Evolutionary conservation across 2,888 invertebrate genomes (phyloP).

Genomic region (Abrostola triplasia): DNA sequence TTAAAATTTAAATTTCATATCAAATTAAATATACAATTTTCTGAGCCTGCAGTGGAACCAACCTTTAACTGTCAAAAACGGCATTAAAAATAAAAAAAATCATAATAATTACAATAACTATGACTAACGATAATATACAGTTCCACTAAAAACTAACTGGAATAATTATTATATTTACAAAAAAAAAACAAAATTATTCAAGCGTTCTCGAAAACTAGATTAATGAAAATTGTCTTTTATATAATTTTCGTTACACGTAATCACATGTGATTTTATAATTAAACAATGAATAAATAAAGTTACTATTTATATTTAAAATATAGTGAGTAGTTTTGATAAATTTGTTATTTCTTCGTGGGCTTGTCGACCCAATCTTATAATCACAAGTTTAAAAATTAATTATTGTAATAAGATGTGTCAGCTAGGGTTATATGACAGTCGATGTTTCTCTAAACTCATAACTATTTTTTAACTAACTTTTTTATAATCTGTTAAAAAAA

Average conservation of each 20-base stretch:
- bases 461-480: too few relatives aligned
- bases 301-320: slow-evolving; percentile 55
- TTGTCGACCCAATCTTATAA: slow-evolving; percentile 13
- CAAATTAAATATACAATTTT: slow-evolving; percentile 16
- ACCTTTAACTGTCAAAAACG: slow-evolving; percentile 43
- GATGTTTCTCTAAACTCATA: not conserved
- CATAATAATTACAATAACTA: slow-evolving; percentile 70
- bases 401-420: slow-evolving; percentile 21
- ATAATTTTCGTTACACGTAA: slow-evolving; percentile 53
- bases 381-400: slow-evolving; percentile 40
- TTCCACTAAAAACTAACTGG: slow-evolving; percentile 82
- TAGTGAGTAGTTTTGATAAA: slow-evolving; percentile 48
- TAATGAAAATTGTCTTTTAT: slow-evolving; percentile 56
- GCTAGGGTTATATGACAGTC: slow-evolving; percentile 15
- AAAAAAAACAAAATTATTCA: slow-evolving; percentile 72
- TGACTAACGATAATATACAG: slow-evolving; percentile 83
- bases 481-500: too few relatives aligned
- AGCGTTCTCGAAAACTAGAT: slow-evolving; percentile 60
- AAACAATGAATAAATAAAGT: slow-evolving; percentile 56
- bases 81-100: slow-evolving; percentile 65
- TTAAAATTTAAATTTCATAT: slow-evolving; percentile 20
- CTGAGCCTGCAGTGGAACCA: slow-evolving; percentile 30
- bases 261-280: slow-evolving; percentile 52
- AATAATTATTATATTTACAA: slow-evolving; percentile 85
- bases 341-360: slow-evolving; percentile 27